Conservation (phyloP, 1,140 invertebrate genomes). For the Goniozus legneri region DNA sequence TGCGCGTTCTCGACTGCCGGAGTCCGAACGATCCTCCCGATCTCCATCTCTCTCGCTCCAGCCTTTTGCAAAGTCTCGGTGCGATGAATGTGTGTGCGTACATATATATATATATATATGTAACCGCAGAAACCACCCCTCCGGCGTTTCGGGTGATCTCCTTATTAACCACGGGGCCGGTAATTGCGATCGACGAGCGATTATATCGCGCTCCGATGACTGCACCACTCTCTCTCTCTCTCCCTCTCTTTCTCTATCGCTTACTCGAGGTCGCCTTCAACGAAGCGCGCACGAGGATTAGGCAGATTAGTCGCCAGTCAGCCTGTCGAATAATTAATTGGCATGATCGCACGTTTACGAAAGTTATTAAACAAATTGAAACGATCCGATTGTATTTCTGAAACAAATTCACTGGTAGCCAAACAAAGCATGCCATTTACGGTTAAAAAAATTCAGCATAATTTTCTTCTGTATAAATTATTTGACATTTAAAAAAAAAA, state of each 20-base stretch:
- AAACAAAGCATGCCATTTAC: too few relatives aligned
- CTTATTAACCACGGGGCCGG: conserved; percentile 34
- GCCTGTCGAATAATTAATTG: conserved; percentile 34
- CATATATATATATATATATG: not conserved
- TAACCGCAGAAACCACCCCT: conserved; percentile 23
- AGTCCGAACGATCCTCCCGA: conserved; percentile 15
- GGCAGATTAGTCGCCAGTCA: conserved; percentile 38
- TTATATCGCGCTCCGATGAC: conserved; percentile 28
- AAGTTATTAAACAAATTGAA: too few relatives aligned
- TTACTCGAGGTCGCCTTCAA: too few relatives aligned
- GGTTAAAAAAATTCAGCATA: too few relatives aligned
- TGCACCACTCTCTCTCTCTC: conserved; percentile 17
- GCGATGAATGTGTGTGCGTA: too few relatives aligned
- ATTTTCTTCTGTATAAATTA: too few relatives aligned
- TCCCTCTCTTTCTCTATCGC: too few relatives aligned
- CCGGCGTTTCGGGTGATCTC: conserved; percentile 34
- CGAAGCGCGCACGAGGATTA: conserved; percentile 26
- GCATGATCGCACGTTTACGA: too few relatives aligned
- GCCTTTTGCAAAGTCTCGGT: not conserved
- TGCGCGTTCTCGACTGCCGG: conserved; percentile 30
- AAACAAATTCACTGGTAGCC: too few relatives aligned
- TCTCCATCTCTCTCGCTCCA: conserved; percentile 15
- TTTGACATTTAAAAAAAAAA: too few relatives aligned
- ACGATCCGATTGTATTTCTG: too few relatives aligned
- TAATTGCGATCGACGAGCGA: conserved; percentile 36